Percentiles rank a stretch among this genome's conserved stretches.
Conservation (phyloP, 2,113 vertebrate genomes). For the Bufo bufo region DNA sequence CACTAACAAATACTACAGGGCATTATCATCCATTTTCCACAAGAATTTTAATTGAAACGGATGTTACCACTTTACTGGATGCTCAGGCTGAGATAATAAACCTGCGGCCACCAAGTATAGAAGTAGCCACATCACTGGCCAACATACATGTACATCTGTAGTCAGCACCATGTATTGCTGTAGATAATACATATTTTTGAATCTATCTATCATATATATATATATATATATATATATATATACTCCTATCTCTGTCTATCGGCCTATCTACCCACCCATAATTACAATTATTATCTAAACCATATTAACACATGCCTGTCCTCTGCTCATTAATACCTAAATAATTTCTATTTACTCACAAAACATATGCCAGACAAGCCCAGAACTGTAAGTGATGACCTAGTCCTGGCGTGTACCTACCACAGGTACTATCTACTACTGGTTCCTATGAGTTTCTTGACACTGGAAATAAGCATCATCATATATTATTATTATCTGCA, state of each 20-base stretch:
- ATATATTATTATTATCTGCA: too few relatives aligned
- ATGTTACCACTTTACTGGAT: constrained; percentile 60
- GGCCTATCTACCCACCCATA: background rate
- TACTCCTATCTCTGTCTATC: background rate
- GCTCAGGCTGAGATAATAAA: constrained; percentile 49
- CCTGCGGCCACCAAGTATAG: background rate
- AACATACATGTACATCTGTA: background rate
- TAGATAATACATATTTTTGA: background rate
- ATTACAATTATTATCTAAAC: background rate
- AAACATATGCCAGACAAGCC: background rate
- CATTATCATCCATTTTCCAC: constrained; percentile 58
- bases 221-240: too few relatives aligned
- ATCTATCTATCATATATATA: background rate
- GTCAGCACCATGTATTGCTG: background rate
- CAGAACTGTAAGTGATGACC: background rate
- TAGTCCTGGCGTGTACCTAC: background rate
- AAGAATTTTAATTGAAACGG: constrained; percentile 66
- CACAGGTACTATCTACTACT: background rate
- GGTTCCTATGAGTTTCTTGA: background rate
- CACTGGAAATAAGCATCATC: background rate
- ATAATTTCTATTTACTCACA: background rate
- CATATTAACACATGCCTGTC: background rate
- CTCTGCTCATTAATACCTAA: background rate
- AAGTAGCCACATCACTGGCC: background rate
- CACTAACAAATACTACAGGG: constrained; percentile 58